Percentiles rank a stretch among this genome's conserved stretches.
These are phyloP conservation scores for Psittacula cyanocephala DNA, from an alignment of 2,113 vertebrate genomes.

Conservation along the genomic window DNA sequence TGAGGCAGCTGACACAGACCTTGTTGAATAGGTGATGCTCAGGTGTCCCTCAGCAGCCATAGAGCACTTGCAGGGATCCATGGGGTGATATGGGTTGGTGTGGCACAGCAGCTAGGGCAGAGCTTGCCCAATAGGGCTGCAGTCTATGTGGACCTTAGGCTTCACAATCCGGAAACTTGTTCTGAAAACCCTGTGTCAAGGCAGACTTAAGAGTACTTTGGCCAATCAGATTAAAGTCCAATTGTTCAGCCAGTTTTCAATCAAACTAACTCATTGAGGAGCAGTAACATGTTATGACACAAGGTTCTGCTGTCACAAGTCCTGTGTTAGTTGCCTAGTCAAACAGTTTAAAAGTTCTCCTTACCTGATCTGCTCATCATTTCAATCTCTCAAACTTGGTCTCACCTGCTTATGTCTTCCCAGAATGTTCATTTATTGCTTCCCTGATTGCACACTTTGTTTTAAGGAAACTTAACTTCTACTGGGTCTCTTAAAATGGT, in stretches of 20 bases:
- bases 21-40: neutral
- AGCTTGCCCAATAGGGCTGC: neutral
- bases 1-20: neutral
- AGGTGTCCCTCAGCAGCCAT: neutral
- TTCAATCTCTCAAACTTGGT: neutral
- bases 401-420: neutral
- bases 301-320: neutral
- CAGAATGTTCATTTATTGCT: conserved; percentile 22
- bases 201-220: neutral
- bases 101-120: neutral
- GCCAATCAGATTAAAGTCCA: neutral
- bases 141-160: neutral
- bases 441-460: conserved; percentile 5
- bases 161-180: neutral
- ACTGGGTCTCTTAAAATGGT: neutral
- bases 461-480: conserved; percentile 33
- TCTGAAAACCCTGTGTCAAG: neutral
- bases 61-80: neutral
- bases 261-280: neutral
- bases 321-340: neutral
- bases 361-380: neutral
- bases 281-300: neutral
- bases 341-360: neutral
- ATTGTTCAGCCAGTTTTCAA: neutral
- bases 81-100: neutral